Conservation (phyloP, 2,888 invertebrate genomes). For the Lobophora halterata region DNA sequence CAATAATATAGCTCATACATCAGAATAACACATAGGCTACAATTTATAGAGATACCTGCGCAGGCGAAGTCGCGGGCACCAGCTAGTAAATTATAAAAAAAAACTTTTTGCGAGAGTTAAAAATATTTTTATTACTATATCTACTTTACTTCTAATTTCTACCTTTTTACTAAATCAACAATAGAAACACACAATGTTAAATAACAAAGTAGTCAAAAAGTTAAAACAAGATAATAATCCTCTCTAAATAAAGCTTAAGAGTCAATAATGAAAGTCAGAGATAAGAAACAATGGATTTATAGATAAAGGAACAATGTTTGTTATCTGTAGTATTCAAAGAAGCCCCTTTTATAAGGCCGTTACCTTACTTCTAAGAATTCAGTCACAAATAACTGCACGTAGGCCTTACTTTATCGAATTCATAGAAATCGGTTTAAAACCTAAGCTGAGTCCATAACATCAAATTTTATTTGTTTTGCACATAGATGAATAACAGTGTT, state of each 20-base stretch:
- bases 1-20: no score
- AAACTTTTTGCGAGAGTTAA: no score
- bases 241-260: slow-evolving; percentile 13
- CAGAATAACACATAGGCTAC: no score
- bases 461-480: no score
- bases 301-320: slow-evolving; percentile 21
- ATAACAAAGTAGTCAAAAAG: slow-evolving; percentile 14
- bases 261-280: slow-evolving; percentile 19
- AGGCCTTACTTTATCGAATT: background rate
- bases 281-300: slow-evolving; percentile 22
- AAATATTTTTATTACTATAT: no score
- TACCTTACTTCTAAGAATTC: slow-evolving; percentile 15
- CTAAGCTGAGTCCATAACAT: no score
- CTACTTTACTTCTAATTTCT: no score
- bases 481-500: no score
- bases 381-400: background rate
- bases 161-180: background rate
- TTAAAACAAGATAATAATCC: slow-evolving; percentile 4
- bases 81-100: no score
- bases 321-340: slow-evolving; percentile 16
- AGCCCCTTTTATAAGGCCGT: no score
- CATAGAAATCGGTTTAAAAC: background rate
- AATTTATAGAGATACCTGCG: no score
- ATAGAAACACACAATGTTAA: background rate
- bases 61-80: no score